These are phyloP conservation scores for Scolopax bukidnonensis DNA, from an alignment of 2,797 vertebrate genomes.

Conservation along the genomic window DNA sequence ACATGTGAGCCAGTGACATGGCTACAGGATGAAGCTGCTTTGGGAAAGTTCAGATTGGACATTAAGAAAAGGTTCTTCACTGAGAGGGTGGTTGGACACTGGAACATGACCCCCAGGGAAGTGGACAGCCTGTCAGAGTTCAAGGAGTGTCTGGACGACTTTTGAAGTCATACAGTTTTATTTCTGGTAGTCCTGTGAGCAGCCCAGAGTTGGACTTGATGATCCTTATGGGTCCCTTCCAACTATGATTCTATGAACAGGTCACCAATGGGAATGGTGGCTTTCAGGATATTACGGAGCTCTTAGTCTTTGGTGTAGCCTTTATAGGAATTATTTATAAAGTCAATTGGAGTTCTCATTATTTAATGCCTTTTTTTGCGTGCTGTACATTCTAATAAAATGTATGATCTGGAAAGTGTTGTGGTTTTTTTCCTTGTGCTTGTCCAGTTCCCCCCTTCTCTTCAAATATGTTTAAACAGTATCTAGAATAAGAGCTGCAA, in stretches of 20 bases:
- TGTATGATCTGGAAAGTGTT: neutral
- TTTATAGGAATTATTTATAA: neutral
- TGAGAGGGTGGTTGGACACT: neutral
- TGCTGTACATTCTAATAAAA: neutral
- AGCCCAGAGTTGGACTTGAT: neutral
- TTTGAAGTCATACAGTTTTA: neutral
- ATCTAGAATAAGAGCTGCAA: neutral
- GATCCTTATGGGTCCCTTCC: neutral
- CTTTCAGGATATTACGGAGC: neutral
- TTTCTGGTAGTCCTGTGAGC: neutral
- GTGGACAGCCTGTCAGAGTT: neutral
- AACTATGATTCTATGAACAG: neutral
- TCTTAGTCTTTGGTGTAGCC: neutral
- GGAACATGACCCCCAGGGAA: neutral
- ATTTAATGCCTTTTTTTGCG: neutral
- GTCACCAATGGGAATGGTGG: neutral
- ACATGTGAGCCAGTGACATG: accelerated
- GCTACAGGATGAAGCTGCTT: neutral
- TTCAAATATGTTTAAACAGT: neutral
- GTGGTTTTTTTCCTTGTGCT: neutral
- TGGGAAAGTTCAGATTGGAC: neutral
- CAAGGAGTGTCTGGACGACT: accelerated
- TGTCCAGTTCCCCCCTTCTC: neutral
- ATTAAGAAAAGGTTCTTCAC: neutral
- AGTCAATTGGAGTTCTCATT: neutral